Conservation (phyloP, 2,797 vertebrate genomes). For the Anniella stebbinsi region DNA sequence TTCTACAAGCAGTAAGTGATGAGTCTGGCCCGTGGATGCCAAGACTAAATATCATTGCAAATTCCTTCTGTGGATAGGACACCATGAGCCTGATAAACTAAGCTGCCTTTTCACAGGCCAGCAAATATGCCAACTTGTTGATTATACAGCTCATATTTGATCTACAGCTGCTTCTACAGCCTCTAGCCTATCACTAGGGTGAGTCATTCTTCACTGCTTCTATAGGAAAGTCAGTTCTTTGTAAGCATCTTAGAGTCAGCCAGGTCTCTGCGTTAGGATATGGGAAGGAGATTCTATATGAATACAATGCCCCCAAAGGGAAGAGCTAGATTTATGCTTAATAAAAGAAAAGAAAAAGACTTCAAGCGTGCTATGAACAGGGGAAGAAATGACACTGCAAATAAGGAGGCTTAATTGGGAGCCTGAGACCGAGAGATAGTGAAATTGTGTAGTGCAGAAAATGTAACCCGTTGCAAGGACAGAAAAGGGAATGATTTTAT, state of each 20-base stretch:
- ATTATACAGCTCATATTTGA: constrained; percentile 53
- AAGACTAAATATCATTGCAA: constrained; percentile 46
- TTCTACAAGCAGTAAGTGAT: constrained; percentile 1
- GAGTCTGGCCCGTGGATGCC: background rate
- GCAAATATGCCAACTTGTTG: constrained; percentile 16
- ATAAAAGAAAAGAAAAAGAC: background rate
- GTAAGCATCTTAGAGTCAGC: constrained; percentile 49
- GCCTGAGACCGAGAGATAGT: constrained; percentile 18
- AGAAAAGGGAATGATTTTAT: background rate
- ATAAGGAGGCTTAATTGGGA: constrained; percentile 35
- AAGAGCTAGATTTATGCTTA: constrained; percentile 28
- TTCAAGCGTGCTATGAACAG: constrained; percentile 3
- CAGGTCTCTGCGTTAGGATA: constrained; percentile 30
- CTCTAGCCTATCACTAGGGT: background rate
- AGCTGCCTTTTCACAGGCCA: constrained; percentile 58
- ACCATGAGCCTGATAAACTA: background rate
- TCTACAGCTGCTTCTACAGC: constrained; percentile 33
- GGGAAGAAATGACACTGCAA: background rate
- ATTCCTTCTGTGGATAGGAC: constrained; percentile 22
- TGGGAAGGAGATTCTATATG: constrained; percentile 35
- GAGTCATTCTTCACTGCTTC: constrained; percentile 54
- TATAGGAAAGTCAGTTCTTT: constrained; percentile 55
- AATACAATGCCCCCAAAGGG: constrained; percentile 47
- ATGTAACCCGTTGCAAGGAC: background rate
- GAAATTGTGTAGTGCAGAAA: background rate